phyloP scores from a whole-genome alignment of 1,140 invertebrate species.

The Cydia amplana region DNA sequence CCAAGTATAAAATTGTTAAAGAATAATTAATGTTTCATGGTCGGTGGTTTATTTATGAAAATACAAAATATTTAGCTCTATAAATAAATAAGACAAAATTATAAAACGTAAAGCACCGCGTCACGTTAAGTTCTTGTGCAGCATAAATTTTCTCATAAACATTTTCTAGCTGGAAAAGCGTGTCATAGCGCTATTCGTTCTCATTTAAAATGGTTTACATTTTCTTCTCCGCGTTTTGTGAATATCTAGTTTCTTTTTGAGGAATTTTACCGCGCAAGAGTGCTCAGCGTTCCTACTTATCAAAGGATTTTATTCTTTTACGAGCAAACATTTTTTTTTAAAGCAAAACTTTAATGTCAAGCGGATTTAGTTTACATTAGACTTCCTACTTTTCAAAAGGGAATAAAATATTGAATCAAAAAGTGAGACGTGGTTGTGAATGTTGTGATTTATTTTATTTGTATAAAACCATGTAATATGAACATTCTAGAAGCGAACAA shows the following conservation, averaged over 20 bases:
- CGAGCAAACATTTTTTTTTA: not conserved
- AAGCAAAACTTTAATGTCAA: not conserved
- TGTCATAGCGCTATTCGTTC: not conserved
- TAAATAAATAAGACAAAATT: too few relatives aligned
- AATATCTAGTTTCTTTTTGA: conserved; percentile 25
- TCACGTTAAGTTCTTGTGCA: not conserved
- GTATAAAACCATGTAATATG: not conserved
- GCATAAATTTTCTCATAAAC: conserved; percentile 5
- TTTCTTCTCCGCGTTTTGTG: conserved; percentile 8
- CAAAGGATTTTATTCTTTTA: not conserved
- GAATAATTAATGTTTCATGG: too few relatives aligned
- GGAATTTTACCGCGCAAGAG: conserved; percentile 10
- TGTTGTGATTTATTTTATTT: too few relatives aligned
- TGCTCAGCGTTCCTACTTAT: not conserved
- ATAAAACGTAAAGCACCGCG: too few relatives aligned
- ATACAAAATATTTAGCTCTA: too few relatives aligned
- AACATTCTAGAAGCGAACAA: not conserved
- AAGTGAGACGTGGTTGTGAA: too few relatives aligned
- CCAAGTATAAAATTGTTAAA: not conserved
- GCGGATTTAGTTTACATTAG: too few relatives aligned
- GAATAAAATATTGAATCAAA: too few relatives aligned
- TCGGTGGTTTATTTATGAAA: too few relatives aligned
- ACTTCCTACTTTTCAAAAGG: too few relatives aligned
- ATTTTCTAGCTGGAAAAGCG: conserved; percentile 5
- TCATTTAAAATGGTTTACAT: not conserved